These are phyloP conservation scores for Agapornis canus DNA, from an alignment of 2,797 vertebrate species.

Conservation along the genomic window DNA sequence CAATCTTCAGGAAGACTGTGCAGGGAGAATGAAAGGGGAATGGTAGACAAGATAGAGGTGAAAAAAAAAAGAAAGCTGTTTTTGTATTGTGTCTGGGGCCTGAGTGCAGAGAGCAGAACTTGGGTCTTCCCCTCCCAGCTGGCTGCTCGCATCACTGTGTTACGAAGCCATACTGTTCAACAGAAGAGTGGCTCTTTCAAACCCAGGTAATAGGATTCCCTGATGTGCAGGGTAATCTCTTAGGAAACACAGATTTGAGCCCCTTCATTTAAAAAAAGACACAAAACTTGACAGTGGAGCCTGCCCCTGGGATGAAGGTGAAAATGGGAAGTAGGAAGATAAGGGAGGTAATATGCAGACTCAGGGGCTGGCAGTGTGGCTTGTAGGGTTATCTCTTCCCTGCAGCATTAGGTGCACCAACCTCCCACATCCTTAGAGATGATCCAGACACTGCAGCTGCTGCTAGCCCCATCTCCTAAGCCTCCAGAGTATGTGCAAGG, in stretches of 20 bases:
- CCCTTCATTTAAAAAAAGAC: background rate
- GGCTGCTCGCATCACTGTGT: background rate
- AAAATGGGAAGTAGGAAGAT: background rate
- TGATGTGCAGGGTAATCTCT: background rate
- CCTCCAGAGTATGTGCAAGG: background rate
- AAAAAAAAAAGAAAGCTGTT: background rate
- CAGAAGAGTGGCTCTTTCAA: background rate
- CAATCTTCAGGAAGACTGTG: background rate
- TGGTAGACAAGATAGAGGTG: background rate
- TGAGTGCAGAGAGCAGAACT: background rate
- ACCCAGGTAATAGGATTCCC: background rate
- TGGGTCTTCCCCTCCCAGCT: background rate
- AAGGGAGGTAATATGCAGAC: accelerated
- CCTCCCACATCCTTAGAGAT: background rate
- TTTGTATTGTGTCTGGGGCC: background rate
- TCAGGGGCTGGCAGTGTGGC: background rate
- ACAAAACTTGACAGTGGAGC: background rate
- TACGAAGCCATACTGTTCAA: background rate
- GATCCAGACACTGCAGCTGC: background rate
- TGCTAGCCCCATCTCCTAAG: background rate
- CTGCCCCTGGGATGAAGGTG: background rate
- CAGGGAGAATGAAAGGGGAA: background rate
- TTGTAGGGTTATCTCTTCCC: background rate
- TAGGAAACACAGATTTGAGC: background rate
- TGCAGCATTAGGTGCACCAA: background rate